phyloP scores from a whole-genome alignment of 2,113 vertebrate genomes.

The Zootoca vivipara region DNA sequence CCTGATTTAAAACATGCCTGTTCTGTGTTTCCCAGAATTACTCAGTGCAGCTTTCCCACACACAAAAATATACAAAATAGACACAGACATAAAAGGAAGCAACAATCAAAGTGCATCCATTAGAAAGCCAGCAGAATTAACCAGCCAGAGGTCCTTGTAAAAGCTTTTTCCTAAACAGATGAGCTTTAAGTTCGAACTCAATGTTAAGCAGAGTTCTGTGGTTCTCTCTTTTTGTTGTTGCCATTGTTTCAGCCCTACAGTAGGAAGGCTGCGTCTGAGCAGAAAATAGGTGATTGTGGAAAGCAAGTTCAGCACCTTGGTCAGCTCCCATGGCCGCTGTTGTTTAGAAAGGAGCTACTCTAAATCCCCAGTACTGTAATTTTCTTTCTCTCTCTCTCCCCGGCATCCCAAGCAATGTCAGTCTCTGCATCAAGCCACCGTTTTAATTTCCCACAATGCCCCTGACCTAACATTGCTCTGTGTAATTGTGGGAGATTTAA shows the following conservation, averaged over 20 bases:
- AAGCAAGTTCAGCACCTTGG: background rate
- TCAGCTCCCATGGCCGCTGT: background rate
- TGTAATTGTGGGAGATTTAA: background rate
- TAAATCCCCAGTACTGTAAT: no score
- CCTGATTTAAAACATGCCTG: background rate
- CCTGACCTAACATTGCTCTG: background rate
- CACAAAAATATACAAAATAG: background rate
- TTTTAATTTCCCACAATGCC: background rate
- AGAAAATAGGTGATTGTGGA: background rate
- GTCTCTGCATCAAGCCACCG: background rate
- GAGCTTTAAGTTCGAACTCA: no score
- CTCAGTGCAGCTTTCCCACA: background rate
- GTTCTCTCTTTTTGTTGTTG: background rate
- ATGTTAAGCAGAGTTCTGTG: background rate
- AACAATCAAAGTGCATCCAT: background rate
- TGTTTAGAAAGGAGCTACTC: background rate
- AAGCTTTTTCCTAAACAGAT: no score
- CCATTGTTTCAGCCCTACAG: background rate
- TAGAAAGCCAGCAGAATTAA: background rate
- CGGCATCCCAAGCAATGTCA: background rate
- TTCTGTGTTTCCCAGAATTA: background rate
- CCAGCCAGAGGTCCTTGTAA: background rate
- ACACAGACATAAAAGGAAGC: background rate
- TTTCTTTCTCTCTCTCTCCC: background rate
- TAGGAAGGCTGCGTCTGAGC: background rate